A percentile compares a stretch with the other conserved stretches of the same genome.
phyloP scores from a whole-genome alignment of 2,888 invertebrate species.

The Caradrina kadenii region DNA sequence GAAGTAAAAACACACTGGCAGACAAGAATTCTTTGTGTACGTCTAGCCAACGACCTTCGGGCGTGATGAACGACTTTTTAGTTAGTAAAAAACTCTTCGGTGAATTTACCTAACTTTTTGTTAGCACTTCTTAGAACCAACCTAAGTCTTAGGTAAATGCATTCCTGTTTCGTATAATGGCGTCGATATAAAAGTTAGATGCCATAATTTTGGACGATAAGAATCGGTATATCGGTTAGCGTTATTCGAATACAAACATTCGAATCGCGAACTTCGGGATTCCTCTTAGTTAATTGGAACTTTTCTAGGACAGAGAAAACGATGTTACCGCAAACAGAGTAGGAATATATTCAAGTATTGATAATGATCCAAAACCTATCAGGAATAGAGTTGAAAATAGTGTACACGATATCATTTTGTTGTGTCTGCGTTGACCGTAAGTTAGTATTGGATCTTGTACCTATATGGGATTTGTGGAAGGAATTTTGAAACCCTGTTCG shows the following conservation, averaged over 20 bases:
- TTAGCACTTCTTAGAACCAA: slow-evolving; percentile 82
- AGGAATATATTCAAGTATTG: too few relatives aligned
- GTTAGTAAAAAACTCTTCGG: slow-evolving; percentile 85
- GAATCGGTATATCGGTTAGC: slow-evolving; percentile 67
- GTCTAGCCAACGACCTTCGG: slow-evolving; percentile 87
- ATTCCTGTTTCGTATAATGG: slow-evolving; percentile 79
- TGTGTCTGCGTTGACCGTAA: too few relatives aligned
- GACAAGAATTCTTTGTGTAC: slow-evolving; percentile 88
- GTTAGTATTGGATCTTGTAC: not conserved
- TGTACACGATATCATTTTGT: too few relatives aligned
- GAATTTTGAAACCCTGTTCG: slow-evolving; percentile 48
- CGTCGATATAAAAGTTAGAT: slow-evolving; percentile 79
- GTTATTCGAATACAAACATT: slow-evolving; percentile 64
- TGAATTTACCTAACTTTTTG: slow-evolving; percentile 90
- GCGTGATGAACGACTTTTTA: slow-evolving; percentile 88
- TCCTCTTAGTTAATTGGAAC: slow-evolving; percentile 73
- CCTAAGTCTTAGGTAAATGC: slow-evolving; percentile 78
- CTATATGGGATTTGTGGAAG: slow-evolving; percentile 28
- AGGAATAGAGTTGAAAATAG: too few relatives aligned
- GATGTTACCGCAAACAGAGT: not conserved
- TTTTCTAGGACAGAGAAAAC: slow-evolving; percentile 70
- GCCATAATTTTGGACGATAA: slow-evolving; percentile 87
- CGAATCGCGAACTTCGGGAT: slow-evolving; percentile 59
- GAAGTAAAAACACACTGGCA: slow-evolving; percentile 82
- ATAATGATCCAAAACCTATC: too few relatives aligned